Percentiles rank a stretch among this genome's conserved stretches.
Evolutionary conservation across 2,797 vertebrate species (phyloP).

Genomic region (Xyrichtys novacula): DNA sequence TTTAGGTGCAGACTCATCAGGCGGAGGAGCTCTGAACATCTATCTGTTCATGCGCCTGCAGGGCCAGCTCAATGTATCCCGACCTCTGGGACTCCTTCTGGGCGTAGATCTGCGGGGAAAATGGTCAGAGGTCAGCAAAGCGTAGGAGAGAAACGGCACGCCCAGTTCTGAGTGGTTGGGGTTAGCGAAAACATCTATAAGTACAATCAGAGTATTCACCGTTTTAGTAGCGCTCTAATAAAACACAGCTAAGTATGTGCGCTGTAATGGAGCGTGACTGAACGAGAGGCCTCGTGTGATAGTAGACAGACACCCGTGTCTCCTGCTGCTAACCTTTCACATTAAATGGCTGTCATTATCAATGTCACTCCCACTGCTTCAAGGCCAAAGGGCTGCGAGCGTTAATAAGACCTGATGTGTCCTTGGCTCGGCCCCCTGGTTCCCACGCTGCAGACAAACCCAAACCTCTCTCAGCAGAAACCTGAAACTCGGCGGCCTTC

Average conservation of each 20-base stretch:
- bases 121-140: conserved; percentile 39
- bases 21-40: conserved; percentile 63
- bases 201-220: conserved; percentile 14
- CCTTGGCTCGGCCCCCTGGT: conserved; percentile 52
- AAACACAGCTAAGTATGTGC: conserved; percentile 14
- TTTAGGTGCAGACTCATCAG: conserved; percentile 24
- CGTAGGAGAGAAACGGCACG: conserved; percentile 2
- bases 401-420: conserved; percentile 73
- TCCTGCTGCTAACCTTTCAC: conserved; percentile 50
- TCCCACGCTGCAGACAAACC: conserved; percentile 54
- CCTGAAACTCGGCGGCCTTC: conserved; percentile 47
- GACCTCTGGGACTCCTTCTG: conserved; percentile 90
- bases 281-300: conserved; percentile 50
- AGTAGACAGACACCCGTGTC: conserved; percentile 28
- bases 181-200: not conserved
- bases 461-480: conserved; percentile 54
- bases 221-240: conserved; percentile 14
- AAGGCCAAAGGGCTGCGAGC: conserved; percentile 41
- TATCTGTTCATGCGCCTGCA: conserved; percentile 88
- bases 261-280: conserved; percentile 53
- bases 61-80: conserved; percentile 90
- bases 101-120: conserved; percentile 86
- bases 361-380: conserved; percentile 36
- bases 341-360: conserved; percentile 69
- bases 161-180: not conserved